Conservation (phyloP, 2,797 vertebrate genomes). For the Phalloptychus januarius region DNA sequence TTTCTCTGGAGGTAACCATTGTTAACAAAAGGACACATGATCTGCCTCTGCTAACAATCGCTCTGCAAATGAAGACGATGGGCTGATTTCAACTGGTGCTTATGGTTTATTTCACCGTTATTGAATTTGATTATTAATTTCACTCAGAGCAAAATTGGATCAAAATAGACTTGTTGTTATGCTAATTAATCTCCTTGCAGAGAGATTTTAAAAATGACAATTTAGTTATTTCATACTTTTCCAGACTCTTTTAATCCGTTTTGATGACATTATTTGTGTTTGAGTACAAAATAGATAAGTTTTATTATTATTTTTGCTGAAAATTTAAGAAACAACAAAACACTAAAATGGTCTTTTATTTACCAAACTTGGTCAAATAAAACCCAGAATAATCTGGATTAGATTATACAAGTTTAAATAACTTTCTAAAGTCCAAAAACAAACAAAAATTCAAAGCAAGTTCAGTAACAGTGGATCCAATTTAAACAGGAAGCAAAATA, state of each 20-base stretch:
- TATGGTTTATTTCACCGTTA: not conserved
- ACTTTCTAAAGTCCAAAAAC: not conserved
- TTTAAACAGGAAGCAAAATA: not conserved
- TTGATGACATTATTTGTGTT: not conserved
- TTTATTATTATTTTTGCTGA: not conserved
- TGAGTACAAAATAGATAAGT: not conserved
- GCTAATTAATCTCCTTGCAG: not conserved
- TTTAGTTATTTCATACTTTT: not conserved
- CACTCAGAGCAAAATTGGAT: not conserved
- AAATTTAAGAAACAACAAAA: not conserved
- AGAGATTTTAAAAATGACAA: not conserved
- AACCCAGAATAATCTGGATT: not conserved
- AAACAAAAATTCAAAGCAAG: not conserved
- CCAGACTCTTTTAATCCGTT: not conserved
- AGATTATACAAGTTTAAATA: not conserved
- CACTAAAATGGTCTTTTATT: not conserved
- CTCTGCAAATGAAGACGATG: not conserved
- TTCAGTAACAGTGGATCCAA: not conserved
- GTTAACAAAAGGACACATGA: not conserved
- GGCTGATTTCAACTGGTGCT: not conserved
- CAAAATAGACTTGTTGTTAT: not conserved
- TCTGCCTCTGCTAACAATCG: not conserved
- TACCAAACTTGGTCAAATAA: not conserved
- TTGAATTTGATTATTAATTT: not conserved
- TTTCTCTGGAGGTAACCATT: not conserved